Conservation (phyloP, 2,113 vertebrate species). For the Grallaria varia region DNA sequence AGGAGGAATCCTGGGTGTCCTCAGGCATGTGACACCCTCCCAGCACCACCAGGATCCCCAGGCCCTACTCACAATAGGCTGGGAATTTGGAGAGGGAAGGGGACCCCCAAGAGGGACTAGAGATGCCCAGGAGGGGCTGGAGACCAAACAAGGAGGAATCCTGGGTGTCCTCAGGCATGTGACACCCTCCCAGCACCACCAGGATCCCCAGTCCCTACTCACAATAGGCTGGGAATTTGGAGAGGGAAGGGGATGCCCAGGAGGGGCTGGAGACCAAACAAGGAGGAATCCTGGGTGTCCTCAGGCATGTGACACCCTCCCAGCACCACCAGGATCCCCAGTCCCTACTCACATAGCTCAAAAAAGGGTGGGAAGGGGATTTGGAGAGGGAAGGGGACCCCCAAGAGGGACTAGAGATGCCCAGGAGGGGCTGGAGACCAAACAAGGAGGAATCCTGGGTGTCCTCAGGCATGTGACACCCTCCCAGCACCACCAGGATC, state of each 20-base stretch:
- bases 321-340: not conserved
- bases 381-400: not conserved
- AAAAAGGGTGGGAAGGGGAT: not conserved
- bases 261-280: not conserved
- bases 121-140: no score
- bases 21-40: not conserved
- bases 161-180: no score
- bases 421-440: no score
- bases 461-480: not conserved
- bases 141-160: no score
- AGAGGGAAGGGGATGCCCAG: not conserved
- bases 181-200: no score
- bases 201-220: no score
- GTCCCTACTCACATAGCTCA: accelerated
- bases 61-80: no score
- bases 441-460: not conserved
- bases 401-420: no score
- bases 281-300: not conserved
- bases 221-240: no score
- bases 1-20: not conserved
- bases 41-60: not conserved
- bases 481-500: not conserved
- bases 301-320: not conserved
- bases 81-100: no score
- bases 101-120: no score